Conservation (phyloP, 1,140 invertebrate genomes). For the Wiebesia pumilae region DNA sequence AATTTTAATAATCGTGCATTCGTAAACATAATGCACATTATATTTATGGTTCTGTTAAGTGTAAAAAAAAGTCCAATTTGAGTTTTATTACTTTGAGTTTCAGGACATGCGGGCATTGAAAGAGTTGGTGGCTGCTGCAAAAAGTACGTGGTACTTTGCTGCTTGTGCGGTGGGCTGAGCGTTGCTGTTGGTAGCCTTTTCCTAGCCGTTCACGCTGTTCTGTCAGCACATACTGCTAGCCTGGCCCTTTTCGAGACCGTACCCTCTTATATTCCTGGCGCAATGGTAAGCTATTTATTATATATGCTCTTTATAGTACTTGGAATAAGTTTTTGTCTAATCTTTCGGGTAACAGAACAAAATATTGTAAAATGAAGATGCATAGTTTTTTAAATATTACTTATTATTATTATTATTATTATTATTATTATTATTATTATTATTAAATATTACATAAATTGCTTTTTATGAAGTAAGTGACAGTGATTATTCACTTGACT, state of each 20-base stretch:
- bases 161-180: slow-evolving; percentile 83
- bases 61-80: not conserved
- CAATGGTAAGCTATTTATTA: slow-evolving; percentile 77
- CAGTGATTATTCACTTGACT: too few species aligned
- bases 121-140: slow-evolving; percentile 69
- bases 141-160: slow-evolving; percentile 87
- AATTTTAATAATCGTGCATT: too few species aligned
- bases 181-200: slow-evolving; percentile 84
- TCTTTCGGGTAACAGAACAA: too few species aligned
- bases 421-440: too few species aligned
- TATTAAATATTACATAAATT: too few species aligned
- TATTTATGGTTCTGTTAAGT: not conserved
- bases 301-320: too few species aligned
- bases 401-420: too few species aligned
- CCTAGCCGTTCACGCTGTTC: slow-evolving; percentile 83
- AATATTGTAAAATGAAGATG: too few species aligned
- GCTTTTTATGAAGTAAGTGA: too few species aligned
- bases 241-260: slow-evolving; percentile 89
- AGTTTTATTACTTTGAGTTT: slow-evolving; percentile 16
- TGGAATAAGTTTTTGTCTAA: too few species aligned
- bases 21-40: too few species aligned
- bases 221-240: slow-evolving; percentile 86
- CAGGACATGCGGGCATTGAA: slow-evolving; percentile 58
- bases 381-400: too few species aligned
- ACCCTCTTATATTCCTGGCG: slow-evolving; percentile 87